Evolutionary conservation across 2,113 vertebrate species (phyloP).

Genomic region (Hystrix brachyura): DNA sequence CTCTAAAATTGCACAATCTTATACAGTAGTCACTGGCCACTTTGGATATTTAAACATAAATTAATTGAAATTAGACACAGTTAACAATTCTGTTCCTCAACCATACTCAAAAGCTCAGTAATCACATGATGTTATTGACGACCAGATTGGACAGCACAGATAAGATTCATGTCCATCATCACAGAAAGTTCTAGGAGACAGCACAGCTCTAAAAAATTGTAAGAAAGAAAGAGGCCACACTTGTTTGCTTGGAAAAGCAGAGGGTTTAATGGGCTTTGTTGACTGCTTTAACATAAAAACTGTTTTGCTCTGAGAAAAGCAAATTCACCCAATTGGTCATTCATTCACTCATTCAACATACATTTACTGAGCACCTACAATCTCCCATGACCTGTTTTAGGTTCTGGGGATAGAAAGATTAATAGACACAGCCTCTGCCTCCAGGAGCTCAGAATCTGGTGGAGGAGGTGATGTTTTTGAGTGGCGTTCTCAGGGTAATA

Average conservation of each 20-base stretch:
- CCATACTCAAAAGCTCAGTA: neutral
- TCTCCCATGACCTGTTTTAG: neutral
- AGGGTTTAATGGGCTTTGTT: conserved; percentile 39
- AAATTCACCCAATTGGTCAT: conserved; percentile 42
- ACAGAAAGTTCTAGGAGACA: neutral
- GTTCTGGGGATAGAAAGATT: neutral
- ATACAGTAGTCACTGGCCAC: neutral
- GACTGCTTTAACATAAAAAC: neutral
- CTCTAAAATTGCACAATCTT: neutral
- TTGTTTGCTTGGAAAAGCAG: conserved; percentile 33
- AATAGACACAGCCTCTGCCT: neutral
- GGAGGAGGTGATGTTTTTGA: neutral
- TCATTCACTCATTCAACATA: neutral
- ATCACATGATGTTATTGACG: neutral
- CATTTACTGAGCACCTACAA: conserved; percentile 1
- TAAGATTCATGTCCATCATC: neutral
- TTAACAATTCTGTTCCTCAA: neutral
- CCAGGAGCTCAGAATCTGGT: neutral
- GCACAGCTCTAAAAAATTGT: neutral
- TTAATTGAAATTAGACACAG: conserved; percentile 35
- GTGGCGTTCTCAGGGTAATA: neutral
- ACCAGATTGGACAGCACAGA: neutral
- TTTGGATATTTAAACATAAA: neutral
- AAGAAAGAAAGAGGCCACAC: conserved; percentile 25
- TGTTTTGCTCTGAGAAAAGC: conserved; percentile 26